phyloP scores from a whole-genome alignment of 2,113 vertebrate genomes.

The Scytalopus superciliaris region DNA sequence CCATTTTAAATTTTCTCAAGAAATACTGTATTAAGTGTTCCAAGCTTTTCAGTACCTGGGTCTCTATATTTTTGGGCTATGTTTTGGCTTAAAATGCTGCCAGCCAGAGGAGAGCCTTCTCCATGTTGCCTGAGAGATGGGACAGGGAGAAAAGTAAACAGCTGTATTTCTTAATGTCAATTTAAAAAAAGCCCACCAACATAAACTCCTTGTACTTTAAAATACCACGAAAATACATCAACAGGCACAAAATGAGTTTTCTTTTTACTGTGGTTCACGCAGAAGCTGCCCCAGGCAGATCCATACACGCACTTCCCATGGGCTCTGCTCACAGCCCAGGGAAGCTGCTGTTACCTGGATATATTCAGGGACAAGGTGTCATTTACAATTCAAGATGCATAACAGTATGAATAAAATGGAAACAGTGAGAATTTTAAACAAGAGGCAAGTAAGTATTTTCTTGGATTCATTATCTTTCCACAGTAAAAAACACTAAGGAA shows the following conservation, averaged over 20 bases:
- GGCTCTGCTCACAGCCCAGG: background rate
- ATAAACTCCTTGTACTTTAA: background rate
- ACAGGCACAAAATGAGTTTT: background rate
- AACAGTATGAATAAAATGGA: background rate
- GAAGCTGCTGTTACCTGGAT: background rate
- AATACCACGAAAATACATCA: background rate
- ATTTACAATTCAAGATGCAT: background rate
- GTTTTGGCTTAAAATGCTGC: background rate
- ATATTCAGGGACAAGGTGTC: background rate
- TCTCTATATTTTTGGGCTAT: background rate
- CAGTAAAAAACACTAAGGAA: background rate
- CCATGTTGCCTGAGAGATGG: background rate
- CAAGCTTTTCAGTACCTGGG: background rate
- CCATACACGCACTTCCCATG: rapidly evolving
- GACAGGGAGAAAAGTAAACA: background rate
- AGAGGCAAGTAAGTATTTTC: background rate
- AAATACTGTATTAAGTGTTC: background rate
- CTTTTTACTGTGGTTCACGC: background rate
- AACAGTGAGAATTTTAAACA: background rate
- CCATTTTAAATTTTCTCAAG: background rate
- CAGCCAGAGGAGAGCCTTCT: background rate
- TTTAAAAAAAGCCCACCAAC: background rate
- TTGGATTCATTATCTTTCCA: background rate
- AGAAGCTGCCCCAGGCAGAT: background rate
- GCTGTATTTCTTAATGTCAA: background rate